Evolutionary conservation across 2,888 invertebrate genomes (phyloP).

Genomic region (Serripes groenlandicus): DNA sequence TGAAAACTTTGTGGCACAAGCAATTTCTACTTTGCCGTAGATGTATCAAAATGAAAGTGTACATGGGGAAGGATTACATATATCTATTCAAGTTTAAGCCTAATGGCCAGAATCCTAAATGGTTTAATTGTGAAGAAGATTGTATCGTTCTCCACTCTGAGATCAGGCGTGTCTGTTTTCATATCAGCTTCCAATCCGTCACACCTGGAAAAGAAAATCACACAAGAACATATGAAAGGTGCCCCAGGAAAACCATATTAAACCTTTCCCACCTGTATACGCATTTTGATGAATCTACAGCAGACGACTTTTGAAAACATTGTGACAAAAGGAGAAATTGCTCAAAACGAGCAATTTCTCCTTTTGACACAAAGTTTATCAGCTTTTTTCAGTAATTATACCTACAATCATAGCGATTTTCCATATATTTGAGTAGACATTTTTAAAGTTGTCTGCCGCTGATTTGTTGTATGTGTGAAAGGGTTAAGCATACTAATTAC

Average conservation of each 20-base stretch:
- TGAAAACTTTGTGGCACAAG: no score
- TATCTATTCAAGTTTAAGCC: slow-evolving; percentile 27
- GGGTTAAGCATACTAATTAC: no score
- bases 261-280: background rate
- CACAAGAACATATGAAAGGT: background rate
- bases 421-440: no score
- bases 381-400: no score
- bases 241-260: background rate
- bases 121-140: slow-evolving; percentile 59
- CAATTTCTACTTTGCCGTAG: no score
- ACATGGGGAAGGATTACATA: no score
- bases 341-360: background rate
- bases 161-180: slow-evolving; percentile 19
- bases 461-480: no score
- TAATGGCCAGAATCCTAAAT: slow-evolving; percentile 67
- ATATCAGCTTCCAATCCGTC: slow-evolving; percentile 70
- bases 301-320: background rate
- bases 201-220: slow-evolving; percentile 72
- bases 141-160: slow-evolving; percentile 28
- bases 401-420: no score
- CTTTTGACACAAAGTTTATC: background rate
- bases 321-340: background rate
- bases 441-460: no score
- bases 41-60: no score
- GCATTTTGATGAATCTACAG: no score